A percentile compares a stretch with the other conserved stretches of the same genome.
Conservation (phyloP, 2,113 vertebrate species). For the zebrafish (Danio rerio) region GRCz12tu NC_133182.1:22074001-22074500, state of each 20-base stretch:
- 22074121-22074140: not conserved
- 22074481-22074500: no score
- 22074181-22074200: not conserved
- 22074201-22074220: slow-evolving; percentile 4
- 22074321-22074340: not conserved
- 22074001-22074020: not conserved
- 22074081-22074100: no score
- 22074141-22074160: slow-evolving; percentile 4
- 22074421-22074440: no score
- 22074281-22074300: not conserved
- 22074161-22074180: not conserved
- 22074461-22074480: no score
- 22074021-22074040: no score
- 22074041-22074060: no score
- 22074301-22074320: not conserved
- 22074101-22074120: no score
- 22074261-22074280: not conserved
- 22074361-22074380: not conserved
- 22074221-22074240: not conserved
- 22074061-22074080: no score
- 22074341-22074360: not conserved
- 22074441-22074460: no score
- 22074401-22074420: no score
- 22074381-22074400: no score
- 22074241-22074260: not conserved